Conservation (phyloP, 1,140 invertebrate genomes). For the Popillia japonica region DNA sequence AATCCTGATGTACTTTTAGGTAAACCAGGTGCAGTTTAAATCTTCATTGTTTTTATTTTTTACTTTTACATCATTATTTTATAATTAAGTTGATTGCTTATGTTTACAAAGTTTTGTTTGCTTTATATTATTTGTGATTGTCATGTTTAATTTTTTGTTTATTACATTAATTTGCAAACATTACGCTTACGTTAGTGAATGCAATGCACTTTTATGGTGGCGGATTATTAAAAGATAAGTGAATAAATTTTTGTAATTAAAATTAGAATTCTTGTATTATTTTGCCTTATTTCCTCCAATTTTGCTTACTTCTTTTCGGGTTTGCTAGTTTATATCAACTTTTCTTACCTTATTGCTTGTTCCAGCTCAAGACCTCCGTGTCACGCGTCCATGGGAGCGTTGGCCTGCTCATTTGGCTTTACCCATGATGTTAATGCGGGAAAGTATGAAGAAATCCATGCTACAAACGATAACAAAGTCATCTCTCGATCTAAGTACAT, state of each 20-base stretch:
- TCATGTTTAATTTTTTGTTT: neutral
- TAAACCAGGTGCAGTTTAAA: neutral
- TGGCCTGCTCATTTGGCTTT: slow-evolving; percentile 58
- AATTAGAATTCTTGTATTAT: neutral
- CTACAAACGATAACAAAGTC: slow-evolving; percentile 51
- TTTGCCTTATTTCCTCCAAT: neutral
- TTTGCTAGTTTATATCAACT: neutral
- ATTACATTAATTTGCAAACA: slow-evolving; percentile 20
- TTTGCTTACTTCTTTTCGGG: neutral
- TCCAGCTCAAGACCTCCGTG: slow-evolving; percentile 58
- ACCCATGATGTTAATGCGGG: slow-evolving; percentile 60
- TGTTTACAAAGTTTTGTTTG: neutral
- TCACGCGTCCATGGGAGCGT: slow-evolving; percentile 54
- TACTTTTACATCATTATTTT: slow-evolving; percentile 18
- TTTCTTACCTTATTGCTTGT: slow-evolving; percentile 48
- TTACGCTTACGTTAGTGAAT: slow-evolving; percentile 2
- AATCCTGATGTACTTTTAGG: slow-evolving; percentile 49
- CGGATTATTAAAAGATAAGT: slow-evolving; percentile 13
- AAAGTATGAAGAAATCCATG: slow-evolving; percentile 59
- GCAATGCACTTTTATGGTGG: neutral
- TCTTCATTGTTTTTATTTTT: neutral
- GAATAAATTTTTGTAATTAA: neutral
- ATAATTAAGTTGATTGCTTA: neutral
- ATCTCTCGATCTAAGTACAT: slow-evolving; percentile 45
- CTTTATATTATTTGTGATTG: neutral